Evolutionary conservation across 2,113 vertebrate species (phyloP).

Genomic region (Chloroceryle aenea): DNA sequence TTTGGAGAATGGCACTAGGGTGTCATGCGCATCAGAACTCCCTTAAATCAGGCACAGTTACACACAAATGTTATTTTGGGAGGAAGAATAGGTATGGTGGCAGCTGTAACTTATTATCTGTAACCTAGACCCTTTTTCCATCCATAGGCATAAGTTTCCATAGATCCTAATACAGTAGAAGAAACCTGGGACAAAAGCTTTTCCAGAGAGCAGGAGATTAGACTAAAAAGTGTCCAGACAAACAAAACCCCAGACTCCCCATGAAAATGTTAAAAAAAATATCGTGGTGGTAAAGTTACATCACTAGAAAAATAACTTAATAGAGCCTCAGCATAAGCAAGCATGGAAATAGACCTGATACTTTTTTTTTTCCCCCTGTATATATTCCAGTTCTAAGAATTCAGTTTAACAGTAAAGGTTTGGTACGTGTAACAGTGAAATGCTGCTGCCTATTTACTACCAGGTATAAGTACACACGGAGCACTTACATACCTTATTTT

Average conservation of each 20-base stretch:
- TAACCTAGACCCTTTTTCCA: too few relatives aligned
- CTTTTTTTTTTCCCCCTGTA: neutral
- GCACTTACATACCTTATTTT: neutral
- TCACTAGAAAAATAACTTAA: neutral
- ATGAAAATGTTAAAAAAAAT: neutral
- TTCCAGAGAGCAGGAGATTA: neutral
- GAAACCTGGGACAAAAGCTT: neutral
- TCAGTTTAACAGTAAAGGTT: neutral
- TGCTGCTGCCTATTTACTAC: neutral
- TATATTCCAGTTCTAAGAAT: neutral
- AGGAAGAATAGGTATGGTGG: neutral
- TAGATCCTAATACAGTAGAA: neutral
- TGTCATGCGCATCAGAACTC: neutral
- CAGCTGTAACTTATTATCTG: too few relatives aligned
- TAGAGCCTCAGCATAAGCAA: neutral
- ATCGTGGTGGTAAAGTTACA: neutral
- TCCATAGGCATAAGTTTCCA: neutral
- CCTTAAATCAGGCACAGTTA: neutral
- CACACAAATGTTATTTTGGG: neutral
- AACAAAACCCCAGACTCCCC: neutral
- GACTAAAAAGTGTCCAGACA: neutral
- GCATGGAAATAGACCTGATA: neutral
- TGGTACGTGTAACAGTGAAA: neutral
- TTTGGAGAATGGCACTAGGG: neutral
- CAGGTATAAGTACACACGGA: neutral